Base-by-base conservation (phyloP, 2,113 vertebrate genomes). In the Eonycteris spelaea region DNA sequence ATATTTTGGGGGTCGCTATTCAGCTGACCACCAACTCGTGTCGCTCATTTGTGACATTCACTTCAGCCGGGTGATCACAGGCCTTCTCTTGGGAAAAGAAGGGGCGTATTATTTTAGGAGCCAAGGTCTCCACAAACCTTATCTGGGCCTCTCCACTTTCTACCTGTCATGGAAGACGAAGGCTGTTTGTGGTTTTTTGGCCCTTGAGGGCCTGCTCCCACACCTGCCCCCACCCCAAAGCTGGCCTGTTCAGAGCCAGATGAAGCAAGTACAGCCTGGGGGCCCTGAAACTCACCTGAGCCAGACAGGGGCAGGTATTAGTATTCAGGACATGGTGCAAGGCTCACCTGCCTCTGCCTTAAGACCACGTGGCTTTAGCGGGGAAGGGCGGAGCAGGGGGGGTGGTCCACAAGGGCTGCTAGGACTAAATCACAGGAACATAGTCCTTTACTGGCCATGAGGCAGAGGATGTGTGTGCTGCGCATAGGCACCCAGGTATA, bases 241-340 rank as follows among this genome's bases (percentile, higher is more conserved):
- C 28, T 28, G 55, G 35, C 13, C n/a, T 68, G 24, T 19, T 40
- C 21, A 43, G 38, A 45, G 82, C 48, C 57, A 40, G 80, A 67
- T 6, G 16, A 82, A 84, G 43, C 65, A 85, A n/a, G 43, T 86
- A 96, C 40, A 93, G 96, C 92, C 96, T 68, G 71, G 1, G 1
- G 82, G 94, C 94, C 22, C 53, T 91, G 79, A 68, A 92, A 88
- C 40, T 87, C 65, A 75, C 40, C 26, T 2, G 83, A 51, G 55
- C 86, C n/a, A 75, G 57, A 55, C 28, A 30, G 30, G 59, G 12
- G 15, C 26, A 68, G 40, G 48, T 90, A 38, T 97, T 97, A 97
- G 67, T 95, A 96, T 97, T 97, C 96, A 95, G 73, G 67, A 84
- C 96, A 96, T 45, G 67, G 70, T 19, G 7, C 8, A 10, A 82